Conservation (phyloP, 64 coral and sea anemone species). For the Astreopora myriophthalma region DNA sequence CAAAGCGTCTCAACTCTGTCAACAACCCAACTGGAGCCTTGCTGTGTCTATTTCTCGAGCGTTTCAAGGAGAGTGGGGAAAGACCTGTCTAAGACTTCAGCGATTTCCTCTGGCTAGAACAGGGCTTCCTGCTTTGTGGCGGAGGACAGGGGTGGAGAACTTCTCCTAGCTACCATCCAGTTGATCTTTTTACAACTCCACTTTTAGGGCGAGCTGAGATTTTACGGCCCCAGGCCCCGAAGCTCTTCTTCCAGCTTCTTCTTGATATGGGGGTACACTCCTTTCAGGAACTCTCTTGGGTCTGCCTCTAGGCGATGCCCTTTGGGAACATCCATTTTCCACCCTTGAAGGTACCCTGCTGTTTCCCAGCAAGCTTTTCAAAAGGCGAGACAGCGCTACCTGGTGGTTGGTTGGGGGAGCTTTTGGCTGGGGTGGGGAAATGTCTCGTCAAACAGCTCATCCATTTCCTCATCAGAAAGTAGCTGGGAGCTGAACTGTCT, state of each 20-base stretch:
- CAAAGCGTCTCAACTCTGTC: background rate
- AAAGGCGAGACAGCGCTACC: too few relatives aligned
- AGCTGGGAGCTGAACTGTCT: too few relatives aligned
- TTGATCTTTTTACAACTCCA: background rate
- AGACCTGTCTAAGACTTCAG: background rate
- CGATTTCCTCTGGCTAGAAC: background rate
- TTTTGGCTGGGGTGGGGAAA: too few relatives aligned
- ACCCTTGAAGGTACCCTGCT: background rate
- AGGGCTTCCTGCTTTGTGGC: background rate
- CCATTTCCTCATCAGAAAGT: too few relatives aligned
- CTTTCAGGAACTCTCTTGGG: background rate
- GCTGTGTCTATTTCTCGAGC: conserved; percentile 17
- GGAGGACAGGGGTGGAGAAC: background rate
- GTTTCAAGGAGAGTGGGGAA: background rate
- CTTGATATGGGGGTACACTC: too few relatives aligned
- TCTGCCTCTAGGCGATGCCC: background rate
- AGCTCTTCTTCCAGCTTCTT: background rate
- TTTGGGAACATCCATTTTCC: conserved; percentile 36
- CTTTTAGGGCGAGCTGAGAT: conserved; percentile 1
- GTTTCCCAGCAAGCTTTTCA: too few relatives aligned
- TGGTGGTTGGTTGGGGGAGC: too few relatives aligned
- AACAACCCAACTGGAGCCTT: conserved; percentile 18
- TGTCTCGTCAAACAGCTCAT: too few relatives aligned
- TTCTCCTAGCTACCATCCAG: background rate
- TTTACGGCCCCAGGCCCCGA: background rate